These are phyloP conservation scores for Drosophila murphyi DNA, from an alignment of 1,140 invertebrate genomes.

Conservation along the genomic window DNA sequence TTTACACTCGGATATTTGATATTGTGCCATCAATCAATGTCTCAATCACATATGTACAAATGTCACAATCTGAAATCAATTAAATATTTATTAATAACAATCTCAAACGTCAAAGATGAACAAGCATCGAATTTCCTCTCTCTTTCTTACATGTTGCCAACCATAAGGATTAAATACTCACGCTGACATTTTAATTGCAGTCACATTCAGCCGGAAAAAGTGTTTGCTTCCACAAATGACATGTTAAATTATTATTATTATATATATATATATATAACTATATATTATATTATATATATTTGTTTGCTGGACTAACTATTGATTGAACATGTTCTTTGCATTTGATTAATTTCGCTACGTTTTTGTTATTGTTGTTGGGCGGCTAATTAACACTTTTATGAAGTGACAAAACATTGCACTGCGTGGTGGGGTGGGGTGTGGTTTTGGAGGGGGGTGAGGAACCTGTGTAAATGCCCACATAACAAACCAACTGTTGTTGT, in stretches of 20 bases:
- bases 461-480: slow-evolving; percentile 34
- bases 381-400: slow-evolving; percentile 73
- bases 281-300: too few relatives aligned
- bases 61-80: slow-evolving; percentile 55
- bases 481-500: slow-evolving; percentile 25
- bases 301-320: too few relatives aligned
- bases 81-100: slow-evolving; percentile 68
- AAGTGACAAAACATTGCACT: slow-evolving; percentile 45
- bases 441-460: neutral
- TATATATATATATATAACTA: too few relatives aligned
- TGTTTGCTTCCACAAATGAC: neutral
- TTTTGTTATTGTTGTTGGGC: slow-evolving; percentile 28
- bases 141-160: neutral
- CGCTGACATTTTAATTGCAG: neutral
- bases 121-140: slow-evolving; percentile 45
- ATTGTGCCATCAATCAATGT: slow-evolving; percentile 60
- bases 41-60: slow-evolving; percentile 26
- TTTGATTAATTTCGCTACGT: neutral
- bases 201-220: slow-evolving; percentile 3
- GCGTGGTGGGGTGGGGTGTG: neutral
- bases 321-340: too few relatives aligned
- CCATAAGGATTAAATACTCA: neutral
- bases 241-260: too few relatives aligned
- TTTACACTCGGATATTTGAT: neutral
- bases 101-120: slow-evolving; percentile 25